Conservation (phyloP, 23 tunicate genomes). For the Halocynthia aurantium region DNA sequence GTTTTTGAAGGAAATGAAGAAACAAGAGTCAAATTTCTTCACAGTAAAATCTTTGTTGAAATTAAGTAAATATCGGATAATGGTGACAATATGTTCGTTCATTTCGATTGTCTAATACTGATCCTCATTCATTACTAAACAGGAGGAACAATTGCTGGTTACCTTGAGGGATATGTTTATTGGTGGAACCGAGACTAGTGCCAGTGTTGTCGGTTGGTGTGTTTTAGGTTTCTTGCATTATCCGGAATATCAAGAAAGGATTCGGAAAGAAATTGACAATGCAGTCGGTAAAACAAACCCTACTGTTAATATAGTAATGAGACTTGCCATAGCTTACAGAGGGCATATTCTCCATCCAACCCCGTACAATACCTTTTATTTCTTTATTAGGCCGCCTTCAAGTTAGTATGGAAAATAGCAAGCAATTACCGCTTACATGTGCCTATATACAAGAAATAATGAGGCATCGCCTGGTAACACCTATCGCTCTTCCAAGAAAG, state of each 20-base stretch:
- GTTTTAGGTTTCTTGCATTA: neutral
- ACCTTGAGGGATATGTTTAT: neutral
- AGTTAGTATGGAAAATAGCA: neutral
- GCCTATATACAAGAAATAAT: slow-evolving; percentile 6
- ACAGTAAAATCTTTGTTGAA: too few relatives aligned
- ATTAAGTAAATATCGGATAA: too few relatives aligned
- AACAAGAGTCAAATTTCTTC: too few relatives aligned
- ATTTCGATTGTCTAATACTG: too few relatives aligned
- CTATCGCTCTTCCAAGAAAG: neutral
- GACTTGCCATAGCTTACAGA: neutral
- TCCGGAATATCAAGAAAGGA: slow-evolving; percentile 2
- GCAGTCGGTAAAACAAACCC: neutral
- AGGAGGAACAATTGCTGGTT: neutral
- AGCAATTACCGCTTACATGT: slow-evolving; percentile 3
- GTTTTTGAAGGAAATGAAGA: neutral
- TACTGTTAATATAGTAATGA: neutral
- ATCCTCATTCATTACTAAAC: neutral
- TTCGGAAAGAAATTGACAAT: slow-evolving; percentile 8
- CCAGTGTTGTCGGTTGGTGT: neutral
- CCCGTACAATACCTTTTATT: too few relatives aligned
- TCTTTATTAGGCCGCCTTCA: neutral
- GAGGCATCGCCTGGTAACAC: neutral
- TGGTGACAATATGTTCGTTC: too few relatives aligned
- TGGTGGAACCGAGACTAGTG: slow-evolving; percentile 1
- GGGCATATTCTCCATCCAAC: too few relatives aligned